phyloP scores from a whole-genome alignment of 1,140 invertebrate species.

The Euura lappo region DNA sequence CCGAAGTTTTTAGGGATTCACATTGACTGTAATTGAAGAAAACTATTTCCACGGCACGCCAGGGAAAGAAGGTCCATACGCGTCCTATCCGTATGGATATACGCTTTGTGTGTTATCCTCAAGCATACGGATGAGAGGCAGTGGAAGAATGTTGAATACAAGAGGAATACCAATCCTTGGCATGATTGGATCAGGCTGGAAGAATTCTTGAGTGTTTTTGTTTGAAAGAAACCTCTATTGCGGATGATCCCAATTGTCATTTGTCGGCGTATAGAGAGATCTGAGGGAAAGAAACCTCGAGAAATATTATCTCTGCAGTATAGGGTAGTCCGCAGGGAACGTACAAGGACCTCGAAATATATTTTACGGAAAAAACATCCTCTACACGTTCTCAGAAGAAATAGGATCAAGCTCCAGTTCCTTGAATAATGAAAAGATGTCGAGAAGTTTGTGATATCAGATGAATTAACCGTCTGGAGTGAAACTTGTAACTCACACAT shows the following conservation, averaged over 20 bases:
- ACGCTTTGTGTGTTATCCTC: no score
- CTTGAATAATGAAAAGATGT: neutral
- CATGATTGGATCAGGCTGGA: slow-evolving; percentile 2
- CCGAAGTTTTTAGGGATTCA: neutral
- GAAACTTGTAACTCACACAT: neutral
- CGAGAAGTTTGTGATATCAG: neutral
- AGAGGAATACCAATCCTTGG: neutral
- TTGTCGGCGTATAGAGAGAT: neutral
- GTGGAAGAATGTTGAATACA: neutral
- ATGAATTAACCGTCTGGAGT: neutral
- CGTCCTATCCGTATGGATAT: no score
- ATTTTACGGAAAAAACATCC: no score
- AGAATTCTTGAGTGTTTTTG: slow-evolving; percentile 7
- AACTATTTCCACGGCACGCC: no score
- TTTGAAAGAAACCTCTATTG: neutral
- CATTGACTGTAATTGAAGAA: no score
- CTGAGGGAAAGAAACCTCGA: neutral
- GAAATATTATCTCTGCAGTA: neutral
- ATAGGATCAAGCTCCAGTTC: no score
- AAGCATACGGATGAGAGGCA: neutral
- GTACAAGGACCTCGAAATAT: no score
- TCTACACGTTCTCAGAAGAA: no score
- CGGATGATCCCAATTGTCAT: slow-evolving; percentile 4
- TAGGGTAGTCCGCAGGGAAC: neutral
- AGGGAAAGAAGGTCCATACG: no score